Evolutionary conservation across 2,797 vertebrate genomes (phyloP), one percentile per base, ranked within the genome.

Genomic region (Enteromius treurensis): DNA sequence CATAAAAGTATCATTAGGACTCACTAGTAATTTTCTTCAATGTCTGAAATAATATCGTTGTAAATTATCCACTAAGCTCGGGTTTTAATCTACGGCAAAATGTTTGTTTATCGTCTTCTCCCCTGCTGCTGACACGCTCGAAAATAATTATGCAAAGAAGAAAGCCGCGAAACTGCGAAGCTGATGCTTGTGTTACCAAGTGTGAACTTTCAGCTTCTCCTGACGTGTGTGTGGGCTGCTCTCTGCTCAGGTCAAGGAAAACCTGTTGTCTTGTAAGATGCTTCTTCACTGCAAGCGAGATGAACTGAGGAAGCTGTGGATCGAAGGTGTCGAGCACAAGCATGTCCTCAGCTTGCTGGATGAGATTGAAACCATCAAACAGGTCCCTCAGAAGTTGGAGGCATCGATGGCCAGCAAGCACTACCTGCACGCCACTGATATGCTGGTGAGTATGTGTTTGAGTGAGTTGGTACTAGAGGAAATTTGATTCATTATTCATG

Each of bases 361-460:
- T 34, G 97, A 99, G 90, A 99, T 99, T 0, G 98, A 99, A 92
- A 97, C 96, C 91, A 99, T 99, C 91, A 99, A 99, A 89, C 98
- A 99, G 81, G 97, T 99, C 71, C 98, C 97, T 81, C 97, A 99
- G 75, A 95, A 96, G 51, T 92, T 99, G 92, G 97, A 97, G 79
- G 92, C 96, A 86, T 96, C 95, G 89, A 99, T 98, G 97, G 96
- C 95, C 70, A 97, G 96, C 96, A 99, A 99, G 89, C 97, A 95
- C 91, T 99, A 99, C 91, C 96, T 99, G 82, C 96, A 95, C 0
- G 97, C 97, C 79, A 99, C 98, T 0, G 97, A 99, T 88, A 98
- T 99, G 97, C 95, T 99, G 97, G 98, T 99, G 90, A 96, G 97
- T 85, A 19, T 37, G 29, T 40, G 42, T 10, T 51, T 55, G 19